Conservation (phyloP, 2,113 vertebrate genomes). For the Albula glossodonta region DNA sequence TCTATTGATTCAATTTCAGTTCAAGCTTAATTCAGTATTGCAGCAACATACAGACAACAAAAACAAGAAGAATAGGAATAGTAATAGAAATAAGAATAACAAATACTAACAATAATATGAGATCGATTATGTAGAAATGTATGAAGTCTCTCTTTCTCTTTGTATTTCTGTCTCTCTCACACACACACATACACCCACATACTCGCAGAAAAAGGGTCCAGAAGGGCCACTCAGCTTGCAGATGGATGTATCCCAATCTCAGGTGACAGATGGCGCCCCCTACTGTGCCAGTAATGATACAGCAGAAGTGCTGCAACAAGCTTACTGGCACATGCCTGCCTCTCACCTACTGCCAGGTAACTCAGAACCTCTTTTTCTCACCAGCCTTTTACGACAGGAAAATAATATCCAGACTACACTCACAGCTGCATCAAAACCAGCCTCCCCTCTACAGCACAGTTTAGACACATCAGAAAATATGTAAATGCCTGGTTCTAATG, state of each 20-base stretch:
- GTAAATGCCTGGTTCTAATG: neutral
- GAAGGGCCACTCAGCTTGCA: constrained; percentile 12
- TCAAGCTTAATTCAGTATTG: too few relatives aligned
- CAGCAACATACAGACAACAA: too few relatives aligned
- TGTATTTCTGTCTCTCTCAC: too few relatives aligned
- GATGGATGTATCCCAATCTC: constrained; percentile 24
- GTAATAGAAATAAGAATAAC: too few relatives aligned
- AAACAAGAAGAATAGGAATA: too few relatives aligned
- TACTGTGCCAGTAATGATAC: constrained; percentile 28
- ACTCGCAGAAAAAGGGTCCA: constrained; percentile 1
- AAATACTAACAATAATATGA: too few relatives aligned
- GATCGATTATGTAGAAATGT: too few relatives aligned
- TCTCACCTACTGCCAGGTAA: constrained; percentile 49
- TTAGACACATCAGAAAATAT: neutral
- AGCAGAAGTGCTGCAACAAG: constrained; percentile 33
- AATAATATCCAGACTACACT: neutral
- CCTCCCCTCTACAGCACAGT: neutral
- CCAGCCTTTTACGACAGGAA: neutral
- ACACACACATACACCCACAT: neutral
- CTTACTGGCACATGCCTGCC: constrained; percentile 45
- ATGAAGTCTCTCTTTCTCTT: too few relatives aligned
- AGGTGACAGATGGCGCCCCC: constrained; percentile 23
- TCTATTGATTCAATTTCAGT: neutral
- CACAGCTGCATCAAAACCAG: neutral
- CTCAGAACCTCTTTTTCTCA: neutral